Percentiles rank a stretch among this genome's conserved stretches.
Conservation (phyloP, 2,797 vertebrate genomes). For the Micropoecilia bifurca region DNA sequence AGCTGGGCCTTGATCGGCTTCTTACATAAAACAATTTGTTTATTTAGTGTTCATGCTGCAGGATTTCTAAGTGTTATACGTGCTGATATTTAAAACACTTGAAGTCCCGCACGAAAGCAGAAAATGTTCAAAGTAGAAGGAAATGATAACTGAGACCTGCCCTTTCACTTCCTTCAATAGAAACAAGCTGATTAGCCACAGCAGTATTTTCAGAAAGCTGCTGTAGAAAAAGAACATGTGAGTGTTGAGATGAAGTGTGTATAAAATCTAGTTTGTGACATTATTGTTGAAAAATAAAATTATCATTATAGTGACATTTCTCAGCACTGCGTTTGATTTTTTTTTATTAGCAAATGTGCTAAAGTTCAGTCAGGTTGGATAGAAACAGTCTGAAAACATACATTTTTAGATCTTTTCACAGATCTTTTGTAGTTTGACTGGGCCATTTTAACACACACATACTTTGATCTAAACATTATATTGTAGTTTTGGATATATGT, state of each 20-base stretch:
- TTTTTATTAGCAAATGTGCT: background rate
- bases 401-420: background rate
- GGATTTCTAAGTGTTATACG: background rate
- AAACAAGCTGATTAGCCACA: constrained; percentile 50
- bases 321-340: background rate
- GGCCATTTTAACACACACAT: background rate
- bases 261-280: background rate
- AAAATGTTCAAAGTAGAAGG: constrained; percentile 67
- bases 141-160: constrained; percentile 71
- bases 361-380: background rate
- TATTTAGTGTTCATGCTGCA: background rate
- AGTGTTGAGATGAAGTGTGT: too few relatives aligned
- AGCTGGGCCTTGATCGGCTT: background rate
- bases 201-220: constrained; percentile 20
- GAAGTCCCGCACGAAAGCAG: constrained; percentile 7
- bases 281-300: background rate
- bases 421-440: background rate
- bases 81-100: background rate
- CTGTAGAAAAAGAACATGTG: background rate
- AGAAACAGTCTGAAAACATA: background rate
- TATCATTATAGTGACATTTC: background rate
- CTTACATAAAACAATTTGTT: background rate
- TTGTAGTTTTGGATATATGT: background rate
- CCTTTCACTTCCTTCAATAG: constrained; percentile 76
- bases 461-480: background rate